Evolutionary conservation across 2,797 vertebrate species (phyloP).

Genomic region (Agapornis canus): DNA sequence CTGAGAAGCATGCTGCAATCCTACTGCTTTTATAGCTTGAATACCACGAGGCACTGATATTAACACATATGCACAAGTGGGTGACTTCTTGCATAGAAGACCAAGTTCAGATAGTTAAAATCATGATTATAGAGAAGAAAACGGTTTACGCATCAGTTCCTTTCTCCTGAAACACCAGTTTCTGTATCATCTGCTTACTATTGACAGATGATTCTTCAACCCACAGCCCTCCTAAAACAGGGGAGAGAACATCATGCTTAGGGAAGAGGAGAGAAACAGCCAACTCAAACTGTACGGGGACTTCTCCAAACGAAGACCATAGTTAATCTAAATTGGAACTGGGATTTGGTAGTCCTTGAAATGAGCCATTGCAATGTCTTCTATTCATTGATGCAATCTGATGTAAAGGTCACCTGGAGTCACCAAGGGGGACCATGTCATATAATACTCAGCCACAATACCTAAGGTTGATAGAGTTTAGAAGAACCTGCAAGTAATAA

Average conservation of each 20-base stretch:
- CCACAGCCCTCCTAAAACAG: background rate
- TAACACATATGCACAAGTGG: background rate
- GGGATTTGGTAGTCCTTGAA: background rate
- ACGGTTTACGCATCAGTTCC: background rate
- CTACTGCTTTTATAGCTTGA: background rate
- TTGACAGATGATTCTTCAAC: background rate
- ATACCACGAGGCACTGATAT: background rate
- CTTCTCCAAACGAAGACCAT: background rate
- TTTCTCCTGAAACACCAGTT: background rate
- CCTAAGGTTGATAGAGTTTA: background rate
- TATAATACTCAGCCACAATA: fast-evolving
- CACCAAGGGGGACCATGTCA: background rate
- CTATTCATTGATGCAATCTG: background rate
- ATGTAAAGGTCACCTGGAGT: background rate
- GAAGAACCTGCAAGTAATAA: background rate
- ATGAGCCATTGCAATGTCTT: background rate
- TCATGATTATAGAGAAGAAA: background rate
- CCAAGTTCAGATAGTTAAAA: background rate
- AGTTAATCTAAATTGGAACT: background rate
- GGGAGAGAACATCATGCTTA: background rate
- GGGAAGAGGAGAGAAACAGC: background rate
- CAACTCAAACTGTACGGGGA: background rate
- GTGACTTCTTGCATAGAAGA: background rate
- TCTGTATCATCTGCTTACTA: background rate
- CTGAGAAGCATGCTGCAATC: fast-evolving